Evolutionary conservation across 2,888 invertebrate genomes (phyloP), one percentile per base, ranked within the genome.

Genomic region (Dolichopus griseipennis): DNA sequence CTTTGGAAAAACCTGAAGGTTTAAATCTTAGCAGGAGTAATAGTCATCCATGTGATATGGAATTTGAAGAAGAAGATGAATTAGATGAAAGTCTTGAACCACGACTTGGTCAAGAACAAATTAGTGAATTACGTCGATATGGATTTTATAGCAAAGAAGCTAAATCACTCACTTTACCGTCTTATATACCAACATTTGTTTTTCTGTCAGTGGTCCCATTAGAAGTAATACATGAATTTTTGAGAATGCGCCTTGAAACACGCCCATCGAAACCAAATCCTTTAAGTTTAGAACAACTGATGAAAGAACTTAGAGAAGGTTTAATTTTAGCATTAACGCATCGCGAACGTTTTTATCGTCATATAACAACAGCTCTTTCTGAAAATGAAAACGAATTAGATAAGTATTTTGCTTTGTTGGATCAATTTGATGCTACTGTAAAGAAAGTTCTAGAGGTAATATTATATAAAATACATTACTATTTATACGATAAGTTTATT

Each of bases 171-270:
- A 86, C 87, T 70, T 83, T 97, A 72, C 97, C 96, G 0, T 91
- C 93, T 2, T 95, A 94, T 83, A 86, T 90, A 73, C 87, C 90
- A 52, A 87, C 90, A 70, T 97, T 94, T 83, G 85, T 96, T 67
- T 93, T 95, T 79, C 85, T 97, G 20, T 88, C 92, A 70, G 87
- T 90, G 66, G 88, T 96, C 67, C 92, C 94, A 33, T 82, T 97
- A 76, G 94, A 96, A 80, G 89, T 95, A n/a, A 90, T 95, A 71
- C 92, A 95, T 77, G 95, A 97, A 81, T 96, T 95, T 83, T 83
- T 97, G 64, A 83, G 88, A 70, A 88, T 96, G 84, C 83, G 95
- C 64, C 83, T 95, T 61, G 94, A 95, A 77, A 89, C 91, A 70
- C 88, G 90, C 69, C 92, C 93, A 0, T 86, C 87, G 27, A 88